Evolutionary conservation across 2,797 vertebrate species (phyloP), one percentile per base, ranked within the genome.

Genomic region (Malacoraja senta): DNA sequence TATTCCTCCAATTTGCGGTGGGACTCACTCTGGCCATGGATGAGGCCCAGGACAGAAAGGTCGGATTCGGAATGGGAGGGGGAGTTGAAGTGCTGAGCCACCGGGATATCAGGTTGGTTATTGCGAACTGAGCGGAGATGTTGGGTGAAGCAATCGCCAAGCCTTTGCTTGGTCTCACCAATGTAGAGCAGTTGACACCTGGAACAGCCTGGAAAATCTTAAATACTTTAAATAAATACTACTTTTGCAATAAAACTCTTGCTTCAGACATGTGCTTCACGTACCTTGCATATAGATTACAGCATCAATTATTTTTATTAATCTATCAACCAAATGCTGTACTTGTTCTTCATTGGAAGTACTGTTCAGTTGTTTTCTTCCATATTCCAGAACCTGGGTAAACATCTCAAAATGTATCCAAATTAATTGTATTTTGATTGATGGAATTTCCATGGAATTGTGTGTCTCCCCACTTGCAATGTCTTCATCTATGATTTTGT

Each of bases 271-370:
- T 29, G 8, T 35, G 17, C n/a, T 68, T 68, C n/a, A 61, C 95
- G 96, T 95, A 99, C 99, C 96, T 94, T 96, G 98, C 93, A 98
- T 95, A 95, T 98, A 99, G 84, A 99, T 95, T 86, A 98, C 94
- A 93, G 98, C 97, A 95, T 99, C 98, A 93, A 97, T 96, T 94
- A 99, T 96, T 94, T 96, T 96, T 83, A 98, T 93, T 29, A 96
- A 95, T 84, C 96, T 96, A 94, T 96, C 96, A 94, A 98, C 94
- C 93, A 97, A 94, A 94, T 94, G 93, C 80, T 97, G 95, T 79
- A 96, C 84, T 44, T 96, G 94, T 93, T 93, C 92, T 78, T 95
- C 94, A 93, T 95, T 93, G 0, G 83, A 91, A 83, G 95, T 94
- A 93, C 96, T 96, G 79, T 97, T 96, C 93, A 99, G 95, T 83